Percentiles rank a stretch among this genome's conserved stretches.
These are phyloP conservation scores for Dendrophyllia cribrosa DNA, from an alignment of 64 coral and sea anemone genomes.

Conservation along the genomic window DNA sequence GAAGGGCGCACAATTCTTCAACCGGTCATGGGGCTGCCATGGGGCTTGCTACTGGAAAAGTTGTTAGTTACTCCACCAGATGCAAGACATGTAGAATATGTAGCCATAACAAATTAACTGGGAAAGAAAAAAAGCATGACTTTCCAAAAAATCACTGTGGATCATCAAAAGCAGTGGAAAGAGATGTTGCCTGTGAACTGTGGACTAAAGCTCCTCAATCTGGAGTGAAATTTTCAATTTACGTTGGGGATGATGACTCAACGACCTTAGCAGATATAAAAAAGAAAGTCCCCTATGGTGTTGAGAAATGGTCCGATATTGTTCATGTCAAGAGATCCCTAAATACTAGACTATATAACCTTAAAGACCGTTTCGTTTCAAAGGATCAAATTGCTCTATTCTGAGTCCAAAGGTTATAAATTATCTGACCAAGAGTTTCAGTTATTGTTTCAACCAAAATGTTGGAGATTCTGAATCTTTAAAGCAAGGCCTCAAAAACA, in stretches of 20 bases:
- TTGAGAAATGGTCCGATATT: no score
- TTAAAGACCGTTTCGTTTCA: conserved; percentile 6
- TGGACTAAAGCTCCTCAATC: conserved; percentile 49
- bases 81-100: conserved; percentile 76
- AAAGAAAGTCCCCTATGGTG: conserved; percentile 41
- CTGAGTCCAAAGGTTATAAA: conserved; percentile 42
- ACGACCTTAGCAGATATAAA: no score
- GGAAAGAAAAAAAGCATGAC: conserved; percentile 67
- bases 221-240: conserved; percentile 69
- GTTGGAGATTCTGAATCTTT: no score
- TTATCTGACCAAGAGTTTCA: no score
- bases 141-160: conserved; percentile 74
- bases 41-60: conserved; percentile 74
- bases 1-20: no score
- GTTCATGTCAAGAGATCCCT: conserved; percentile 62
- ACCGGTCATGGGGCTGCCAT: no score
- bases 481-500: no score
- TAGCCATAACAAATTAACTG: conserved; percentile 38
- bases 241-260: conserved; percentile 87
- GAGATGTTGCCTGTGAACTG: conserved; percentile 45
- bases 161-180: conserved; percentile 83
- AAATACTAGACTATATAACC: conserved; percentile 29
- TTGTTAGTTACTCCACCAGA: conserved; percentile 71
- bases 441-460: no score
- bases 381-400: conserved; percentile 24